Evolutionary conservation across 2,888 invertebrate species (phyloP).

Genomic region (Cheilosia pagana): DNA sequence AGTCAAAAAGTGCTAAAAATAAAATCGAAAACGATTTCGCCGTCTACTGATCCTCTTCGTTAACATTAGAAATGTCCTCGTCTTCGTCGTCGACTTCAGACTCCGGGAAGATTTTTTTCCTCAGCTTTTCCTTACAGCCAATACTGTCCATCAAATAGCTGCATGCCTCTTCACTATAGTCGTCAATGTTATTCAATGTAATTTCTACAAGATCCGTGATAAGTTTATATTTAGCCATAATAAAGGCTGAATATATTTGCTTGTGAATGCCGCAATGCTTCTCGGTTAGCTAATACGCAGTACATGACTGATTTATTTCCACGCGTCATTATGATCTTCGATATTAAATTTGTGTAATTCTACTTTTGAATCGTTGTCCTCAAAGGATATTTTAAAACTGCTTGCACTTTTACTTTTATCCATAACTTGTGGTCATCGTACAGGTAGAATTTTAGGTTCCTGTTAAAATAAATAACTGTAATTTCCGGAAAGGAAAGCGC

Average conservation of each 20-base stretch:
- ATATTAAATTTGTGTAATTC: not conserved
- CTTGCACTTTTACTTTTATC: no score
- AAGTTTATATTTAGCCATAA: conserved; percentile 12
- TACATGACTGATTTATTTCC: not conserved
- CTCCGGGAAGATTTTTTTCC: not conserved
- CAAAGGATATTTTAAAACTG: no score
- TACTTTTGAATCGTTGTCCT: not conserved
- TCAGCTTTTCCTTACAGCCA: conserved; percentile 17
- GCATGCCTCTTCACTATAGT: conserved; percentile 40
- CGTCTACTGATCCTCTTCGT: no score
- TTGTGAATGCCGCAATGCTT: conserved; percentile 22
- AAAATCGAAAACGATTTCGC: no score
- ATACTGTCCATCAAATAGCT: conserved; percentile 35
- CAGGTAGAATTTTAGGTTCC: not conserved
- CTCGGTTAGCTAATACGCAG: conserved; percentile 19
- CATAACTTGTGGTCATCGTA: no score
- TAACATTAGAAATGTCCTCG: no score
- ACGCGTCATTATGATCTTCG: not conserved
- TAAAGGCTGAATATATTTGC: not conserved
- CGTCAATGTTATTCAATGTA: conserved; percentile 20
- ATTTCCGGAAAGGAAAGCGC: no score
- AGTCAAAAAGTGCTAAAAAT: no score
- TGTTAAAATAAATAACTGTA: no score
- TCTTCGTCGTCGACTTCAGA: not conserved
- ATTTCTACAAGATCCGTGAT: conserved; percentile 13